Evolutionary conservation across 2,113 vertebrate genomes (phyloP).

Genomic region (Hyperoodon ampullatus): DNA sequence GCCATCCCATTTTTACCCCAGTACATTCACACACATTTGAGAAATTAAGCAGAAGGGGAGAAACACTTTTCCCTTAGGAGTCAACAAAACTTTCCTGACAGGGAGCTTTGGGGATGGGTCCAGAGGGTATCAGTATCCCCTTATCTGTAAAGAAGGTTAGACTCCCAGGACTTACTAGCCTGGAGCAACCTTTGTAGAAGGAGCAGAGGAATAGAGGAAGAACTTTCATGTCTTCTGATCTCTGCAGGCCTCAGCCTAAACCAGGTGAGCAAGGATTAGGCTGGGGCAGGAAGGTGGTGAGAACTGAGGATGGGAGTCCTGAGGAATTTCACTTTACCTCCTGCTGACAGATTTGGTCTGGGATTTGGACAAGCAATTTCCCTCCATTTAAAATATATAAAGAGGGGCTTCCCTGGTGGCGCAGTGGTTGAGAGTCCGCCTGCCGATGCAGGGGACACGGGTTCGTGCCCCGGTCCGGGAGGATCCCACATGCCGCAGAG

Average conservation of each 20-base stretch:
- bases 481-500: too few species aligned
- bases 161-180: not conserved
- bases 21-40: not conserved
- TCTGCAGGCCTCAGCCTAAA: not conserved
- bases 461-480: too few species aligned
- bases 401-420: too few species aligned
- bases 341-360: not conserved
- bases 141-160: not conserved
- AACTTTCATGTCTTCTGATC: not conserved
- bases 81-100: not conserved
- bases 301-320: not conserved
- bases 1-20: not conserved
- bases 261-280: not conserved
- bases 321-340: not conserved
- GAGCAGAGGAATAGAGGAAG: not conserved
- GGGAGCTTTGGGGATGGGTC: not conserved
- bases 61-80: not conserved
- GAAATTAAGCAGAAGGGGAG: not conserved
- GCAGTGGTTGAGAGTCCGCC: too few species aligned
- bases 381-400: conserved; percentile 31
- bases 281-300: not conserved
- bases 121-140: not conserved
- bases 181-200: not conserved
- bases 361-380: not conserved
- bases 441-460: too few species aligned